Base-by-base conservation (phyloP, 2,888 invertebrate genomes). In the Cantharis rustica region DNA sequence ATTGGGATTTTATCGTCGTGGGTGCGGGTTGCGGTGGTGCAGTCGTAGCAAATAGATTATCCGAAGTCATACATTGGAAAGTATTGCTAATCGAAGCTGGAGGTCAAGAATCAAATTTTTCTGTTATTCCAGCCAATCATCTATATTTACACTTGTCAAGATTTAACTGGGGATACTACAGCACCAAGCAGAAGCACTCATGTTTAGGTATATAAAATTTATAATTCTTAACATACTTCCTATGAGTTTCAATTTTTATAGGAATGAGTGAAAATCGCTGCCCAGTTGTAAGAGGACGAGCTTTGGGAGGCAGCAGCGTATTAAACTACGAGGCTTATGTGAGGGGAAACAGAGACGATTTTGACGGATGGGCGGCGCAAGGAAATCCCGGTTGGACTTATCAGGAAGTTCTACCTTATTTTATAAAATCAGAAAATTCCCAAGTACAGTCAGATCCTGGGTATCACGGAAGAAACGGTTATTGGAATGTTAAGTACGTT, bases 31-130 rank as follows among this genome's bases (percentile, higher is more conserved):
- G 92, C 0, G 91, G 91, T 0, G 93, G 93, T 0, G 90, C 93
- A 0, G 92, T 92, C 74, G 90, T 93, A 1, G 93, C 93, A 0
- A 90, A 91, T 16, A 86, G 93, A 66, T 89, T 93, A 10, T 91
- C 92, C 0, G 93, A 93, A 83, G 91, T 93, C 20, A 90, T 91
- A 0, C 89, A 91, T 82, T 92, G 92, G 90, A 89, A 91, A 61
- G 93, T 93, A 2, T 86, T 94, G 62, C 86, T 94, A 7, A 84
- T 94, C 26, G 94, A 94, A 89, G 93, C 93, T 72, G 94, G 90
- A n/a, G 71, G 68, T 3, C 10, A 68, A 1, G 75, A 75, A 68
- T 27, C 61, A n/a, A 17, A 61, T n/a, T 71, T 75, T 26, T 62
- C 47, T 11, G 23, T 68, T 17, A 71, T 75, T 16, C 75, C 75